Evolutionary conservation across 2,797 vertebrate species (phyloP).

Genomic region (Schizopygopsis malacanthus): DNA sequence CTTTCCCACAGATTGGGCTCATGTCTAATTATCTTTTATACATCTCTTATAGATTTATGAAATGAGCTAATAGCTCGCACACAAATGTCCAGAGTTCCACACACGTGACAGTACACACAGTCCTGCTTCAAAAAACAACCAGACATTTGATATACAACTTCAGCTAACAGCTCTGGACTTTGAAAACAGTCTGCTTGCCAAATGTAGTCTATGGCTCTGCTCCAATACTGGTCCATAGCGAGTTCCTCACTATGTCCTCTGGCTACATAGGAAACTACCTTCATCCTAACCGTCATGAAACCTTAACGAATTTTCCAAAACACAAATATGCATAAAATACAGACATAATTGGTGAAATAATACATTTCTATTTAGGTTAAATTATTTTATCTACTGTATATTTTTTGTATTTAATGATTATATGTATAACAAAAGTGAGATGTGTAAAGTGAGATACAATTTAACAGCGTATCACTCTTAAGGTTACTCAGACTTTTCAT

Average conservation of each 20-base stretch:
- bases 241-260: neutral
- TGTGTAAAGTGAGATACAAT: too few species aligned
- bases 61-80: neutral
- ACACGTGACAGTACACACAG: neutral
- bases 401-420: neutral
- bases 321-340: neutral
- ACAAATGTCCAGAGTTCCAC: slow-evolving; percentile 7
- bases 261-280: neutral
- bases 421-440: neutral
- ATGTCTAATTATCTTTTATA: neutral
- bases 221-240: neutral
- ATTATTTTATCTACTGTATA: neutral
- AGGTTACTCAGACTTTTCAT: slow-evolving; percentile 17
- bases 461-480: neutral
- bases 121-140: slow-evolving; percentile 16
- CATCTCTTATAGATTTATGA: neutral
- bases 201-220: slow-evolving; percentile 27
- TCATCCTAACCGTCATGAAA: neutral
- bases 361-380: neutral
- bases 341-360: neutral
- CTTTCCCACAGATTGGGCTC: neutral
- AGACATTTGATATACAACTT: slow-evolving; percentile 31
- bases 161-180: slow-evolving; percentile 34
- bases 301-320: neutral
- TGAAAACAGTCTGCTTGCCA: slow-evolving; percentile 29